phyloP scores from a whole-genome alignment of 2,113 vertebrate species.

The Catharus fuscescens region DNA sequence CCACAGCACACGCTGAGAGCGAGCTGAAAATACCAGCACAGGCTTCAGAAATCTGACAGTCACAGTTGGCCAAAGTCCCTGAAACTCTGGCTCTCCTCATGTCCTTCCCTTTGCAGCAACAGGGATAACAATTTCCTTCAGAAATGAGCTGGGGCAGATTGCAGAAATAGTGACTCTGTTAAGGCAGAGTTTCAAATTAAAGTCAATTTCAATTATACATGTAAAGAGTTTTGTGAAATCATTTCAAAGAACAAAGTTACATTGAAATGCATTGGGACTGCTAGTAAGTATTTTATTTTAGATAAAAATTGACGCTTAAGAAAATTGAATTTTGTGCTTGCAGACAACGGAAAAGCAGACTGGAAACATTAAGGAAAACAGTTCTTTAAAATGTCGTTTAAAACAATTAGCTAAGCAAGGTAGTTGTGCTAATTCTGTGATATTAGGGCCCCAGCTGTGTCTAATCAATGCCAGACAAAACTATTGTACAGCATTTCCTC shows the following conservation, averaged over 20 bases:
- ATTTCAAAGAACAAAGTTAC: conserved; percentile 4
- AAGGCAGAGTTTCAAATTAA: background rate
- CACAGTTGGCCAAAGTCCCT: background rate
- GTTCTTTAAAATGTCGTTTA: background rate
- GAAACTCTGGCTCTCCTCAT: background rate
- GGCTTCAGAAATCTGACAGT: background rate
- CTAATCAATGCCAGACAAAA: background rate
- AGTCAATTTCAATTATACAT: conserved; percentile 34
- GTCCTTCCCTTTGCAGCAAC: background rate
- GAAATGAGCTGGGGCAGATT: background rate
- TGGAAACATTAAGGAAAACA: background rate
- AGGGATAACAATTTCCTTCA: background rate
- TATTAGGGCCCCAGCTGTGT: background rate
- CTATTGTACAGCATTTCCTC: background rate
- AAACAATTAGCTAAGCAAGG: conserved; percentile 18
- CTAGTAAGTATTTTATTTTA: conserved; percentile 36
- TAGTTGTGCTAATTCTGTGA: background rate
- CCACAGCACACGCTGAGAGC: background rate
- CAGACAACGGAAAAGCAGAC: background rate
- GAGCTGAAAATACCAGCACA: accelerated
- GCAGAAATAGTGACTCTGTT: background rate
- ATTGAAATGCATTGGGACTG: background rate
- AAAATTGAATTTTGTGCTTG: conserved; percentile 35
- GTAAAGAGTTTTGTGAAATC: conserved; percentile 9
- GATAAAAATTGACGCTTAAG: conserved; percentile 19